These are phyloP conservation scores for Pipistrellus kuhlii DNA, from an alignment of 2,797 vertebrate genomes.

Conservation along the genomic window DNA sequence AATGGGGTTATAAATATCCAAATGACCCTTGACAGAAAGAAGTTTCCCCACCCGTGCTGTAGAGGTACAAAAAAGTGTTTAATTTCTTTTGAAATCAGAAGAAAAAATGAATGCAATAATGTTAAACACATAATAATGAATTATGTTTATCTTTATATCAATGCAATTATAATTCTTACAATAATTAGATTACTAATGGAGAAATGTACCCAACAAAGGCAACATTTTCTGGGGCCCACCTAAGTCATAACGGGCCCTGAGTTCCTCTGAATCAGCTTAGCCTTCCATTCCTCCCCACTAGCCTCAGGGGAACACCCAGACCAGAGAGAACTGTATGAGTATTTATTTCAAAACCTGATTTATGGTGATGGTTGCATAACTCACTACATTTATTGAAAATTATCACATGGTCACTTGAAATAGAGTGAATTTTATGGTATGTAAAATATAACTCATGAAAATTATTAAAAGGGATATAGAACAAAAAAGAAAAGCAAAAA, in stretches of 20 bases:
- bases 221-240: neutral
- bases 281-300: neutral
- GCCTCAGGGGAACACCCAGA: neutral
- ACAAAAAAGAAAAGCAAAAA: constrained; percentile 38
- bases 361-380: neutral
- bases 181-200: neutral
- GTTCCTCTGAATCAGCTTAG: neutral
- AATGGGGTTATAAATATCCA: too few species aligned
- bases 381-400: constrained; percentile 33
- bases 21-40: too few species aligned
- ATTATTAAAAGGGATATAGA: neutral
- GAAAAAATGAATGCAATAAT: constrained; percentile 29
- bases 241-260: neutral
- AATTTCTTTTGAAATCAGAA: constrained; percentile 23
- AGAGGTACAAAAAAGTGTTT: too few species aligned
- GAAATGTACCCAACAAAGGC: constrained; percentile 21
- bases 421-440: neutral
- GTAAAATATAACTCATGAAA: constrained; percentile 21
- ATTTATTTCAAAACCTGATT: constrained; percentile 42
- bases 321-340: neutral
- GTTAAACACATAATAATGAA: neutral
- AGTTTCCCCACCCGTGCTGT: too few species aligned
- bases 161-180: neutral
- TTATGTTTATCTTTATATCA: constrained; percentile 11
- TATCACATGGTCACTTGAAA: neutral